Evolutionary conservation across 2,113 vertebrate species (phyloP).

Genomic region (Barbus barbus): DNA sequence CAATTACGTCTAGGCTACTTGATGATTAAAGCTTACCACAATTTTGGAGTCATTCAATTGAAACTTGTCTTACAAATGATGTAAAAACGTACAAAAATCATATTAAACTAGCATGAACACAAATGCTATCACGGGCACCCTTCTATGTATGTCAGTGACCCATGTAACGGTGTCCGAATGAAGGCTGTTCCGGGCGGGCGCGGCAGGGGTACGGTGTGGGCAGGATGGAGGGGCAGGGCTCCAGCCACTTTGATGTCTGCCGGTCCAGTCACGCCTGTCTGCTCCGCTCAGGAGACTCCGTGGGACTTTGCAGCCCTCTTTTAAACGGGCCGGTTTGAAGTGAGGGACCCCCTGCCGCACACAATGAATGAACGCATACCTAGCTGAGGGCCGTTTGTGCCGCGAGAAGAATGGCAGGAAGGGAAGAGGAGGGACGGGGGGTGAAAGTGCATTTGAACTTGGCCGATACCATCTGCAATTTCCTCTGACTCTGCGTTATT

Average conservation of each 20-base stretch:
- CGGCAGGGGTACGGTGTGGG: conserved; percentile 27
- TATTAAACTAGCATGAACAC: background rate
- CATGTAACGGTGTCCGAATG: conserved; percentile 45
- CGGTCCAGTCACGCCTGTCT: conserved; percentile 58
- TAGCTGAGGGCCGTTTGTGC: conserved; percentile 65
- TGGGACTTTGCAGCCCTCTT: conserved; percentile 70
- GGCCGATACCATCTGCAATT: conserved; percentile 70
- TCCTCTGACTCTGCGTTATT: conserved; percentile 54
- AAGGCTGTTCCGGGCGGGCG: conserved; percentile 23
- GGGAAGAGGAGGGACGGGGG: conserved; percentile 44
- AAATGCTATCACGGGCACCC: background rate
- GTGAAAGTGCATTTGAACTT: conserved; percentile 67
- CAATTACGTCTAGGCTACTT: too few relatives aligned
- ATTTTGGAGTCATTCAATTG: background rate
- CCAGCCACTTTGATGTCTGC: conserved; percentile 56
- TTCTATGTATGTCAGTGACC: background rate
- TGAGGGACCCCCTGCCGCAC: conserved; percentile 64
- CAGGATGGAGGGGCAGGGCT: conserved; percentile 29
- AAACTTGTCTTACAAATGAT: background rate
- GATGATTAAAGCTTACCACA: background rate
- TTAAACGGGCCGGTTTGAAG: conserved; percentile 68
- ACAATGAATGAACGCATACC: conserved; percentile 71
- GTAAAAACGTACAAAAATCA: background rate
- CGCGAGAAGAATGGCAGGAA: conserved; percentile 62
- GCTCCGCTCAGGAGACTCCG: conserved; percentile 50